Conservation (phyloP, 1,140 invertebrate species). For the Solen grandis region DNA sequence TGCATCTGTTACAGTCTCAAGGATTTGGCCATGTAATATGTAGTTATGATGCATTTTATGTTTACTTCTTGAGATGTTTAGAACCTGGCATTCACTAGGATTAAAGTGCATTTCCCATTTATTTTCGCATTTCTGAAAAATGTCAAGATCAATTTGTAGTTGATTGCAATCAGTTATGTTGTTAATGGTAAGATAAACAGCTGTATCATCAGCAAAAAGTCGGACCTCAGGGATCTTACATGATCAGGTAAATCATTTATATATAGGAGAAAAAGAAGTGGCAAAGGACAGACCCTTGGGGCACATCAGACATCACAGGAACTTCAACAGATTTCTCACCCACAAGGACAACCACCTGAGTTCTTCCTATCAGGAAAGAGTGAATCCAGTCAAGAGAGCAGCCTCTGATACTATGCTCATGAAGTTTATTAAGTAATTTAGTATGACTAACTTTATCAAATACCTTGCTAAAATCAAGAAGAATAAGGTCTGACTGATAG, state of each 20-base stretch:
- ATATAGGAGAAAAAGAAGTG: constrained; percentile 51
- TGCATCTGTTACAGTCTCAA: no score
- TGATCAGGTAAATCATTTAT: constrained; percentile 38
- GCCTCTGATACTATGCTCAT: constrained; percentile 41
- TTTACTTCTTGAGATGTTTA: no score
- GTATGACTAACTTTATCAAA: constrained; percentile 60
- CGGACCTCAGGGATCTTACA: background rate
- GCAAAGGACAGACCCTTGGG: constrained; percentile 54
- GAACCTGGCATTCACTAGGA: constrained; percentile 2
- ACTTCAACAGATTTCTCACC: constrained; percentile 35
- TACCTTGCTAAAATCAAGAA: no score
- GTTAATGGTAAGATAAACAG: constrained; percentile 23
- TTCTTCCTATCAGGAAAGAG: constrained; percentile 29
- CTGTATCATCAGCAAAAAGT: constrained; percentile 45
- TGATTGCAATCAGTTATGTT: background rate
- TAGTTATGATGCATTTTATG: no score
- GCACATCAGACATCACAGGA: constrained; percentile 40
- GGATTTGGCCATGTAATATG: no score
- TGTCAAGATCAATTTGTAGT: constrained; percentile 9
- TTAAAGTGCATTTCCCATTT: constrained; percentile 24
- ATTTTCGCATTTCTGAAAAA: constrained; percentile 13
- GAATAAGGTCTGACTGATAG: no score
- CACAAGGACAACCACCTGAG: constrained; percentile 50
- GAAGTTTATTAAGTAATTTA: constrained; percentile 43
- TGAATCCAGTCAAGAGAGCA: constrained; percentile 51